These are phyloP conservation scores for Cerceris rybyensis DNA, from an alignment of 2,888 invertebrate species.

Conservation along the genomic window DNA sequence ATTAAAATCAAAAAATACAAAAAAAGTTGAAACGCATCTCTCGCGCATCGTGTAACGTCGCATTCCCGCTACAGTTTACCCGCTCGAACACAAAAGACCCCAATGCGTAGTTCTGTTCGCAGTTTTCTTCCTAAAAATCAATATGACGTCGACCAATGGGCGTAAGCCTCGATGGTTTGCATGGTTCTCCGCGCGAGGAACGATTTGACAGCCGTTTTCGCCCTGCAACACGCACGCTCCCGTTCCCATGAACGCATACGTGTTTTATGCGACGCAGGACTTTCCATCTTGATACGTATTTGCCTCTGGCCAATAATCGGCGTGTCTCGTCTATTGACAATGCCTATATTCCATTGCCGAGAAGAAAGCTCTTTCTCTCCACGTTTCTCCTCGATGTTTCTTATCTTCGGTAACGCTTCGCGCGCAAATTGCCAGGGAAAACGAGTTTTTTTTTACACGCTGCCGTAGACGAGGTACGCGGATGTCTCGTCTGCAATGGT, in stretches of 20 bases:
- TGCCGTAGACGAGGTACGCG: not conserved
- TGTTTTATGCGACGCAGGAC: conserved; percentile 1
- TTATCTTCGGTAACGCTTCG: not conserved
- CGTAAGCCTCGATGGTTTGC: conserved; percentile 27
- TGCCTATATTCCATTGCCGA: conserved; percentile 25
- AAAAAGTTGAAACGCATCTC: not conserved
- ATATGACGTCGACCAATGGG: conserved; percentile 51
- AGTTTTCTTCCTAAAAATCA: conserved; percentile 55
- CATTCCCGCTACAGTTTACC: not conserved
- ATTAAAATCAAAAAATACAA: not conserved
- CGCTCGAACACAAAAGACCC: conserved; percentile 42
- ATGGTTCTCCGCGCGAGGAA: conserved; percentile 37
- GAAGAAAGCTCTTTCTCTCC: conserved; percentile 29
- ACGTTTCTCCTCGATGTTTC: not conserved
- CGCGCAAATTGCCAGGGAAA: conserved; percentile 21
- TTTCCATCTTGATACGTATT: conserved; percentile 55
- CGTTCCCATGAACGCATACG: not conserved
- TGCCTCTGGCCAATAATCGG: conserved; percentile 12
- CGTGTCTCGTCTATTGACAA: conserved; percentile 30
- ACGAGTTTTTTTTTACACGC: not conserved
- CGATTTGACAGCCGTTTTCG: conserved; percentile 32
- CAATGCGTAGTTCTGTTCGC: conserved; percentile 38
- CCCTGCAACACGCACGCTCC: conserved; percentile 17
- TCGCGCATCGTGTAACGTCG: not conserved
- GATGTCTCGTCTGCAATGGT: too few relatives aligned